Conservation (phyloP, 2,797 vertebrate genomes). For the Lagorchestes hirsutus region DNA sequence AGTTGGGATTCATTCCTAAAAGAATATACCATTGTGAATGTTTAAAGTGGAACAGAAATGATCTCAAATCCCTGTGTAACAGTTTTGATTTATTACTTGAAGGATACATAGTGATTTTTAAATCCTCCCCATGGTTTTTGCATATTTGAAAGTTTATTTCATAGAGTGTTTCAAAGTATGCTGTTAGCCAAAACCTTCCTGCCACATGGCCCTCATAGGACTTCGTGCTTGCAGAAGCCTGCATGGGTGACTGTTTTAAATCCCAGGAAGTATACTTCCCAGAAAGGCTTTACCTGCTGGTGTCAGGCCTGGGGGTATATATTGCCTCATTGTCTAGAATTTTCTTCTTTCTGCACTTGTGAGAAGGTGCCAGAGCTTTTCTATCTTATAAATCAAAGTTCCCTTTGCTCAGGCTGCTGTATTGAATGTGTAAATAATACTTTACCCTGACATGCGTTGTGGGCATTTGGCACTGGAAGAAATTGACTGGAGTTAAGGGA, state of each 20-base stretch:
- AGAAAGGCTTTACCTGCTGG: slow-evolving; percentile 27
- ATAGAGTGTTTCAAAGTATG: background rate
- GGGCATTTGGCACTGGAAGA: slow-evolving; percentile 10
- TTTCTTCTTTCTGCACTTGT: slow-evolving; percentile 35
- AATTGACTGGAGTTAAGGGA: background rate
- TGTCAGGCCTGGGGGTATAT: slow-evolving; percentile 28
- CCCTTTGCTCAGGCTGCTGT: background rate
- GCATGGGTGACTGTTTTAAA: slow-evolving; percentile 16
- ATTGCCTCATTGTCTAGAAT: slow-evolving; percentile 33
- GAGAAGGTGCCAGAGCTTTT: slow-evolving; percentile 41
- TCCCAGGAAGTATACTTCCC: slow-evolving; percentile 4
- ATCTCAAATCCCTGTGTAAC: slow-evolving; percentile 49
- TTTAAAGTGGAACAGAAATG: slow-evolving; percentile 53
- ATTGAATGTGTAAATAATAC: slow-evolving; percentile 10
- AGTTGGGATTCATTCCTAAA: slow-evolving; percentile 53
- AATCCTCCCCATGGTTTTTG: slow-evolving; percentile 17
- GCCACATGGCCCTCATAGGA: background rate
- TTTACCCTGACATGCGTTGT: background rate
- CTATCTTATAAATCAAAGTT: slow-evolving; percentile 36
- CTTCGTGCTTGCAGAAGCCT: background rate
- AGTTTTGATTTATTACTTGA: slow-evolving; percentile 65
- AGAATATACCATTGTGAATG: slow-evolving; percentile 60
- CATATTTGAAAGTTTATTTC: background rate
- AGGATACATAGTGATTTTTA: slow-evolving; percentile 51
- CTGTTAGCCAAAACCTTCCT: background rate